Base-by-base conservation (phyloP, 2,888 invertebrate genomes). In the Ennomos quercinarius region DNA sequence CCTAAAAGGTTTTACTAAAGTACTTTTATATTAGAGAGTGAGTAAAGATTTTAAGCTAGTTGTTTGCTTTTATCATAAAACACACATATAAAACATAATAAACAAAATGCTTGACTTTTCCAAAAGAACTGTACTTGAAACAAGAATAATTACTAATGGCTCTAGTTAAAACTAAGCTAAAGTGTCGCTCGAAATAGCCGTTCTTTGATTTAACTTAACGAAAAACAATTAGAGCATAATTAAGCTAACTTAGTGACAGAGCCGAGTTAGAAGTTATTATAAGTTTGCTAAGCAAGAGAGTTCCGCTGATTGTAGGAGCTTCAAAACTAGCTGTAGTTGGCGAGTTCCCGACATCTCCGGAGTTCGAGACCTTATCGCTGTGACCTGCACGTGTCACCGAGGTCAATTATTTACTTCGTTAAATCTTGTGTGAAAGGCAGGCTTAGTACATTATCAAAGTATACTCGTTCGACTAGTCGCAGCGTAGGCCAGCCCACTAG, bases 221-320 rank as follows among this genome's bases (percentile, higher is more conserved):
- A 27, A 27, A 43, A 43, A 43, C 27, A 43, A 43, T 42, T 27
- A 43, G 17, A 42, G 13, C 35, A 8, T 51, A 11, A 51, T 51
- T 43, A 17, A 37, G 43, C 43, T 17, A 51, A 13, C n/a, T 9
- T 37, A 11, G 36, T 11, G 41, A 13, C 41, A n/a, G 13, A 4
- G 43, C 27, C 41, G 41, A 51, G 43, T 51, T 42, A 37, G 11
- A 35, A 51, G 43, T 51, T 51, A 42, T 50, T 50, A 37, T 43
- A 43, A 43, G 43, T 51, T 48, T 11, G 10, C n/a, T 41, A 50
- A 41, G 11, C 40, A 40, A 34, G 13, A 12, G 13, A 42, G 42
- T 13, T 50, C 36, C 50, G 13, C 41, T 1, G 9, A 13, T 13
- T 13, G 41, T 41, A 3, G 8, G 41, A 41, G 10, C 6, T 10